phyloP scores from a whole-genome alignment of 1,140 invertebrate species.

The Lucilia cuprina region DNA sequence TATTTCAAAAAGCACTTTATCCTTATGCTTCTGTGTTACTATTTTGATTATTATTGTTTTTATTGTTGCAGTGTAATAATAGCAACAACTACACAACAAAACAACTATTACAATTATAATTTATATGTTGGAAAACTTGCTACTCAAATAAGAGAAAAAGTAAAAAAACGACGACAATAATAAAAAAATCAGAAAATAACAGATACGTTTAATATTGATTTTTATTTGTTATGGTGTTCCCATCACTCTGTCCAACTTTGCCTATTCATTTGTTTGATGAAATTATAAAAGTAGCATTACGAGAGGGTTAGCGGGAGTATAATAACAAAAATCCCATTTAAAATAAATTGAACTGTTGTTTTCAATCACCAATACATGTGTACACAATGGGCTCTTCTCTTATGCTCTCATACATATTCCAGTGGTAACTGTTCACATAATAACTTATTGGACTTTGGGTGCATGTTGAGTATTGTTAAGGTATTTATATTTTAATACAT shows the following conservation, averaged over 20 bases:
- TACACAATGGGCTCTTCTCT: no score
- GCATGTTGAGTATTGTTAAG: no score
- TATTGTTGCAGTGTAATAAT: not conserved
- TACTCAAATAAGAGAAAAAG: not conserved
- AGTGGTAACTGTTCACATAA: no score
- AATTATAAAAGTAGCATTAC: not conserved
- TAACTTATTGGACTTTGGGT: no score
- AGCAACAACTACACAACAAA: not conserved
- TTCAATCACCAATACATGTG: not conserved
- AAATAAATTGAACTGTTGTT: conserved; percentile 7
- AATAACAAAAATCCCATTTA: not conserved
- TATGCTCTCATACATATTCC: no score
- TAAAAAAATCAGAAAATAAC: not conserved
- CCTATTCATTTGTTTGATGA: not conserved
- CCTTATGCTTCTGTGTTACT: not conserved
- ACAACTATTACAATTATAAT: no score
- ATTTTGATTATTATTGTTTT: not conserved
- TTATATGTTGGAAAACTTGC: no score
- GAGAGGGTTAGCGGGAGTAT: no score
- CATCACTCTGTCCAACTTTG: not conserved
- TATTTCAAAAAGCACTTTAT: no score
- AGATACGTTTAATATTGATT: conserved; percentile 5
- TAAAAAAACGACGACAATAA: not conserved
- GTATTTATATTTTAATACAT: no score
- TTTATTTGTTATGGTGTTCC: not conserved